Evolutionary conservation across 2,888 invertebrate species (phyloP).

Genomic region (Pinctada fucata): DNA sequence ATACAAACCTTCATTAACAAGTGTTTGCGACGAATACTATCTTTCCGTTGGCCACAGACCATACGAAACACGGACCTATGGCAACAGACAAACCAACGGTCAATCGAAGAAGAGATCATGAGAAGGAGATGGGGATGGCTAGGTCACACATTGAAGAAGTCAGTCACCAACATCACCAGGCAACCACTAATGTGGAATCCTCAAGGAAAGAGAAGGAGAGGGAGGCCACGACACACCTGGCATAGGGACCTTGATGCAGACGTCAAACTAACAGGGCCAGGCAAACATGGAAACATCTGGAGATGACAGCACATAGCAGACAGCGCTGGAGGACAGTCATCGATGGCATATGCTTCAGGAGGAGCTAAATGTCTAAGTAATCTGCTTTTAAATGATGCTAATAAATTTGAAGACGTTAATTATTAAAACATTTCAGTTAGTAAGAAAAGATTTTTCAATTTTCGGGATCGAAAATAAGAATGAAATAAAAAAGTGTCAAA

Average conservation of each 20-base stretch:
- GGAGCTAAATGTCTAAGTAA: neutral
- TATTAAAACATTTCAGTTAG: too few species aligned
- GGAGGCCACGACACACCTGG: conserved; percentile 17
- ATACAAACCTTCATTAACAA: conserved; percentile 7
- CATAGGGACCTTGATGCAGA: conserved; percentile 8
- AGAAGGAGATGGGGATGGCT: conserved; percentile 18
- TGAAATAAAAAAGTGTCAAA: too few species aligned
- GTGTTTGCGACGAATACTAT: neutral
- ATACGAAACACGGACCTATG: conserved; percentile 19
- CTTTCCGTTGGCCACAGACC: conserved; percentile 5
- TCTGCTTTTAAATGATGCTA: too few species aligned
- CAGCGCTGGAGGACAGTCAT: neutral
- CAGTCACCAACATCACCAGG: neutral
- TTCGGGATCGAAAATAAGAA: too few species aligned
- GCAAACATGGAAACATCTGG: neutral
- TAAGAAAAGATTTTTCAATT: too few species aligned
- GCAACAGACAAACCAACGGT: conserved; percentile 6
- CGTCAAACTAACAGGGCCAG: neutral
- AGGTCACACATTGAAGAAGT: conserved; percentile 1
- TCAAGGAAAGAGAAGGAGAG: conserved; percentile 11
- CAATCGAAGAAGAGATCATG: conserved; percentile 8
- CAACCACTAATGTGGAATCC: neutral
- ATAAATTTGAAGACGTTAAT: too few species aligned
- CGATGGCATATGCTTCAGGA: neutral
- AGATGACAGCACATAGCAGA: neutral